Conservation (phyloP, 2,888 invertebrate genomes). For the Leptinotarsa peninsularis region DNA sequence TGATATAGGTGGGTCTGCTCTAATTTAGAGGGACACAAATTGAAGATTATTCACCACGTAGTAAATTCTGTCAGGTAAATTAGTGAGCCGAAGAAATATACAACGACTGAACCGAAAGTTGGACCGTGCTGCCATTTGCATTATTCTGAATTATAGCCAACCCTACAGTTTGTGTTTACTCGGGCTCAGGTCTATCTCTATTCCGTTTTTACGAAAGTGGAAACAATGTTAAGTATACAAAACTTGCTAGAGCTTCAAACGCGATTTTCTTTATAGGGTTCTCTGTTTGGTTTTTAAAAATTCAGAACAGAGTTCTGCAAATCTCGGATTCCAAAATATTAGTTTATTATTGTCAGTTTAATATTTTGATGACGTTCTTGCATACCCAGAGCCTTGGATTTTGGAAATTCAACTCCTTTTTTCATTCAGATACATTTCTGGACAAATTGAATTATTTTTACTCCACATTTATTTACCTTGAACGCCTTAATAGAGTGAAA, state of each 20-base stretch:
- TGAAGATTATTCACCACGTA: slow-evolving; percentile 40
- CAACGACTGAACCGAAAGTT: slow-evolving; percentile 1
- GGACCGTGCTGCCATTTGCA: slow-evolving; percentile 9
- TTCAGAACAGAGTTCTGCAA: no score
- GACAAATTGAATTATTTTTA: no score
- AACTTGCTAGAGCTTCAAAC: background rate
- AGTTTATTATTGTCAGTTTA: no score
- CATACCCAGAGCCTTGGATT: no score
- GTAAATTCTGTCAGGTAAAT: slow-evolving; percentile 38
- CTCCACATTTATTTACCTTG: no score
- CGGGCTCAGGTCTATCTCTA: background rate
- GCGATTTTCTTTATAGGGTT: background rate
- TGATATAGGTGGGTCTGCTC: slow-evolving; percentile 36
- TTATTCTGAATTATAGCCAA: background rate
- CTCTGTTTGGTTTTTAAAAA: no score
- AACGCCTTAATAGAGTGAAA: no score
- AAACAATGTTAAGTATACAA: background rate
- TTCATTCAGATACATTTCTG: no score
- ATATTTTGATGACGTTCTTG: no score
- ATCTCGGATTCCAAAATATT: no score
- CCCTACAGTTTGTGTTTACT: background rate
- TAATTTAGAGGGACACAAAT: slow-evolving; percentile 43
- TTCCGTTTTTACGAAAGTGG: background rate
- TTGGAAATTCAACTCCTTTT: no score
- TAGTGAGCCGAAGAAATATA: slow-evolving; percentile 27